Percentiles rank a stretch among this genome's conserved stretches.
phyloP scores from a whole-genome alignment of 2,888 invertebrate genomes.

The Hirudinaria manillensis region DNA sequence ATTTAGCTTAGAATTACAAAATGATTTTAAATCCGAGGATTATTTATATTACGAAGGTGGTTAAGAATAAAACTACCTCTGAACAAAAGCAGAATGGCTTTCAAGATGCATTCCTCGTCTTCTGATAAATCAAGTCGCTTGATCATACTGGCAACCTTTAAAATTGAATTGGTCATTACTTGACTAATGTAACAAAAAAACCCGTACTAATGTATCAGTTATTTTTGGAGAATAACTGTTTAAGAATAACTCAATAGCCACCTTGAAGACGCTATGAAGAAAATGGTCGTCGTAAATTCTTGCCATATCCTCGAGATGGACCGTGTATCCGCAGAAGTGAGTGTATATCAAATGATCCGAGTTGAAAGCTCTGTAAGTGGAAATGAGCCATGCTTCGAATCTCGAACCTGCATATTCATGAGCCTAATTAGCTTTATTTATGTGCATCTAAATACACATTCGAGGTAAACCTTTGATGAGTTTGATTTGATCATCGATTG shows the following conservation, averaged over 20 bases:
- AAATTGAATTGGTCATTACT: neutral
- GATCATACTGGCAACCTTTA: constrained; percentile 19
- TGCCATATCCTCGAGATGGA: constrained; percentile 38
- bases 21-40: neutral
- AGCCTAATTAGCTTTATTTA: neutral
- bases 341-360: constrained; percentile 42
- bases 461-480: constrained; percentile 47
- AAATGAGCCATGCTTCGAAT: constrained; percentile 48
- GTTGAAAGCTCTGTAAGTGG: constrained; percentile 45
- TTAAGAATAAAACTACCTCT: constrained; percentile 27
- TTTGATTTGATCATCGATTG: constrained; percentile 48
- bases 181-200: too few relatives aligned
- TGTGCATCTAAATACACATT: neutral
- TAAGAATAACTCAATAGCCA: neutral
- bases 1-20: neutral
- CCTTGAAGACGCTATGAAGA: constrained; percentile 35
- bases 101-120: constrained; percentile 35
- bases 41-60: neutral
- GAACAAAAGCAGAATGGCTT: constrained; percentile 33
- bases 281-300: constrained; percentile 36
- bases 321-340: constrained; percentile 38
- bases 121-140: constrained; percentile 32
- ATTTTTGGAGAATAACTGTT: neutral
- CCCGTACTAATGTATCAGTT: too few relatives aligned
- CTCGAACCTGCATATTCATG: constrained; percentile 43